Base-by-base conservation (phyloP, 2,888 invertebrate species). In the Isoperla grammatica region DNA sequence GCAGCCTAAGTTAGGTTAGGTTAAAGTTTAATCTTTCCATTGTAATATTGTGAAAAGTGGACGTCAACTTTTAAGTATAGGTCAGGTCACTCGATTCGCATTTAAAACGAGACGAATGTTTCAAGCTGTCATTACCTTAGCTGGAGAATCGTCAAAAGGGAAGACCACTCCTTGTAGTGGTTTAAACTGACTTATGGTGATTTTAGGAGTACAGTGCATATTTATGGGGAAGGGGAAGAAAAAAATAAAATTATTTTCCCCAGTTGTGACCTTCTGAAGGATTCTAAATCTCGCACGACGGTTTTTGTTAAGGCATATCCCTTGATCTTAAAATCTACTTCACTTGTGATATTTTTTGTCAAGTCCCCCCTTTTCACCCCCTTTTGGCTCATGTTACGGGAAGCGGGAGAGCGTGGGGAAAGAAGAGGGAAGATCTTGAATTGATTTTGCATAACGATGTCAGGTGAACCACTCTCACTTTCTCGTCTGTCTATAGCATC, bases 361-460 rank as follows among this genome's bases (percentile, higher is more conserved):
- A 29, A 15, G 45, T 45, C 17, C 45, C 45, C n/a, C 45, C 45
- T 45, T 17, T 45, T 19, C 45, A 45, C 45, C 19, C 45, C 45
- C 19, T 45, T 45, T 45, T 45, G 45, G 45, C 45, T 45, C 11
- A 13, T 13, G 45, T 19, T 45, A 17, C 17, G 11, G 45, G 45
- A 45, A 45, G 17, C 15, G 15, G 45, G 19, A 15, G 19, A 45
- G 17, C 19, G 45, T 29, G 8, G 29, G 45, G 19, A 19, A 17
- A 11, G 45, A 45, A 60, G 61, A 64, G 65, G 64, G 65, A 66
- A 65, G 66, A 64, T 72, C 69, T 72, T 71, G 75, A 75, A 76
- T 76, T 75, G 76, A 75, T 75, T 76, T 76, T 76, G 75, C 75
- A 76, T 76, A 76, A 76, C 75, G 76, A 75, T 73, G 74, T 72